These are phyloP conservation scores for Cantharis flavilabris DNA, from an alignment of 2,888 invertebrate genomes.

Conservation along the genomic window DNA sequence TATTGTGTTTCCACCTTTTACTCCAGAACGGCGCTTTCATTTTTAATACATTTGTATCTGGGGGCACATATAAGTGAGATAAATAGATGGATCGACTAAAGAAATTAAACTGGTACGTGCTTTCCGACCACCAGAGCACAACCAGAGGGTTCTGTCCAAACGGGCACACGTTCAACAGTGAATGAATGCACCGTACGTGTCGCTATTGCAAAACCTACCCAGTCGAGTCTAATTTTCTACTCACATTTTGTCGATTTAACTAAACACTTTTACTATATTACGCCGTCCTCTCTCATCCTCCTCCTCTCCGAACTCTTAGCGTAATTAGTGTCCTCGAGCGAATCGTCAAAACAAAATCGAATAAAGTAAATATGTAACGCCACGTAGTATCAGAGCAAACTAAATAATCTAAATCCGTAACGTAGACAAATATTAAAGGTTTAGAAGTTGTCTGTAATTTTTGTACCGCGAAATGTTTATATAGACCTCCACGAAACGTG, in stretches of 20 bases:
- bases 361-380: not conserved
- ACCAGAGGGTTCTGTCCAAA: slow-evolving; percentile 42
- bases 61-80: slow-evolving; percentile 51
- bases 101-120: slow-evolving; percentile 59
- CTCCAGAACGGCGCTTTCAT: slow-evolving; percentile 39
- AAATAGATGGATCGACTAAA: slow-evolving; percentile 48
- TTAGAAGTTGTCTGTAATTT: slow-evolving; percentile 22
- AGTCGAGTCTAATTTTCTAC: slow-evolving; percentile 31
- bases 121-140: slow-evolving; percentile 51
- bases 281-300: slow-evolving; percentile 12
- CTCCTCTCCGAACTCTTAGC: slow-evolving; percentile 36
- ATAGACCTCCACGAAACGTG: slow-evolving; percentile 54
- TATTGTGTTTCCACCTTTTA: slow-evolving; percentile 40
- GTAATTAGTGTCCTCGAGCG: slow-evolving; percentile 17
- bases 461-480: slow-evolving; percentile 20
- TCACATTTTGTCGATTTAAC: slow-evolving; percentile 39
- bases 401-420: slow-evolving; percentile 16
- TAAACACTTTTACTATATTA: slow-evolving; percentile 40
- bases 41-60: slow-evolving; percentile 44
- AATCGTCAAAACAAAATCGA: slow-evolving; percentile 8
- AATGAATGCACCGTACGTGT: slow-evolving; percentile 54
- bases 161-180: slow-evolving; percentile 54
- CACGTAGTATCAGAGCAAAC: not conserved
- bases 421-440: slow-evolving; percentile 9
- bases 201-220: slow-evolving; percentile 49